Base-by-base conservation (phyloP, 2,888 invertebrate genomes). In the Coleophora deauratella region DNA sequence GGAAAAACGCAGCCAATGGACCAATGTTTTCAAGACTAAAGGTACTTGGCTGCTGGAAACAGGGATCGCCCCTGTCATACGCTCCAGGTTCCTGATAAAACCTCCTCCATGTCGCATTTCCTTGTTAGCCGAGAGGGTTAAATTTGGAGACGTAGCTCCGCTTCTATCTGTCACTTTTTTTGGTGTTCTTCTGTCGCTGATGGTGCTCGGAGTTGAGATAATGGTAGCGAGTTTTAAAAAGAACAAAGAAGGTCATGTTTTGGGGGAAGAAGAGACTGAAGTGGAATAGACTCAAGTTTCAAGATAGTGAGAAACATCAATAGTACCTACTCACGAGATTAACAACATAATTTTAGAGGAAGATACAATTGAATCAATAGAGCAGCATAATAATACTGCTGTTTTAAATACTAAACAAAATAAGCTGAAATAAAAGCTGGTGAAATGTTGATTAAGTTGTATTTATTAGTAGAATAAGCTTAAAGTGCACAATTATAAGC, bases 41-140 rank as follows among this genome's bases (percentile, higher is more conserved):
- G 71, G 76, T 0, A 52, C 53, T 1, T 74, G 79, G 80, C 40
- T 81, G 0, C 59, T 55, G 1, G 82, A 82, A 50, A 66, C 63
- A 0, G 81, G 81, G 0, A 45, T 77, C 6, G 59, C 61, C 0
- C 65, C 63, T 14, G 66, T 75, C 0, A 45, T 72, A 3, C 55
- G 72, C 1, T 49, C 58, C 1, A 61, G 56, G 0, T 47, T 77
- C 2, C 57, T 53, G 7, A 51, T 66, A 1, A 54, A 48, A 1
- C 66, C 67, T 8, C 79, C 81, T 1, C 63, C 68, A 0, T 82
- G 82, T 54, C 58, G 76, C 37, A 62, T 73, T 0, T 57, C 80
- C 0, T 44, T 82, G 2, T 62, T 81, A 0, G 81, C 81, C 27
- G 81, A 80, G 44, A 59, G 71, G 36, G 79, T 82, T 7, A 76